Evolutionary conservation across 2,113 vertebrate species (phyloP).

Genomic region (Stictonetta naevosa): DNA sequence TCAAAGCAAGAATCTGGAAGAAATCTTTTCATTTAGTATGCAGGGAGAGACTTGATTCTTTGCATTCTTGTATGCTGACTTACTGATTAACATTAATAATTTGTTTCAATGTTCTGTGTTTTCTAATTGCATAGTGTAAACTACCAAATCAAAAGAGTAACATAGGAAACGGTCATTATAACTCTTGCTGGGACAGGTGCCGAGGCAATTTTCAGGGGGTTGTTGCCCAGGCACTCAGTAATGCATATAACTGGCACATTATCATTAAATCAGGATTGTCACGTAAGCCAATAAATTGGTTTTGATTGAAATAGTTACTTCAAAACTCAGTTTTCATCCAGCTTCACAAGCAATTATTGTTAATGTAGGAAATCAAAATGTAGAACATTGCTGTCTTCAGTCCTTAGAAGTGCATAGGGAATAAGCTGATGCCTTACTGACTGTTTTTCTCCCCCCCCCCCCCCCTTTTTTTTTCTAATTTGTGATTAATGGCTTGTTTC

Average conservation of each 20-base stretch:
- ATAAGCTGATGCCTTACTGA: not conserved
- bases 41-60: constrained; percentile 13
- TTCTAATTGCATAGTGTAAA: not conserved
- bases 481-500: not conserved
- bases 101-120: not conserved
- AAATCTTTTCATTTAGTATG: constrained; percentile 40
- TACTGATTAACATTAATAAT: constrained; percentile 8
- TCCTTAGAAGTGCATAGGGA: not conserved
- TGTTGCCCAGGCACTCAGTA: not conserved
- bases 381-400: not conserved
- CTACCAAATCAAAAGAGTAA: not conserved
- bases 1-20: constrained; percentile 56
- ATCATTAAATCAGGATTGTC: not conserved
- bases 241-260: not conserved
- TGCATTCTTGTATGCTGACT: constrained; percentile 23
- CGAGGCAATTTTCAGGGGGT: not conserved
- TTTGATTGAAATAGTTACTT: not conserved
- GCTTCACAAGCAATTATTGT: not conserved
- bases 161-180: not conserved
- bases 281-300: not conserved
- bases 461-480: too few relatives aligned
- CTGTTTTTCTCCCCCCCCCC: not conserved
- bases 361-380: not conserved
- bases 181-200: not conserved
- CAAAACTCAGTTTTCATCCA: not conserved